Evolutionary conservation across 2,888 invertebrate genomes (phyloP).

Genomic region (Sarcophaga rosellei): DNA sequence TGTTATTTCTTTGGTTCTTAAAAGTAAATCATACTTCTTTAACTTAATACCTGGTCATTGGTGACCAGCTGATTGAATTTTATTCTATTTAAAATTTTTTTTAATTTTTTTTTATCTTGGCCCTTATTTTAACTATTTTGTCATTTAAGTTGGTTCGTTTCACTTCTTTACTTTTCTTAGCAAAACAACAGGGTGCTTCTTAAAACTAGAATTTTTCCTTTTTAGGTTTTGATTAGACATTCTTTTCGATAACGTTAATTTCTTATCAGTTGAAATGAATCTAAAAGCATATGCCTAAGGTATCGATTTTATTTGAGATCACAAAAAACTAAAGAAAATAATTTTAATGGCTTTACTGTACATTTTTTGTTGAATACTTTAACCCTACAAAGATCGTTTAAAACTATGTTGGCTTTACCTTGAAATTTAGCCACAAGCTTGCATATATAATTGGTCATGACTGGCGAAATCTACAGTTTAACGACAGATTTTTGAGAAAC

Average conservation of each 20-base stretch:
- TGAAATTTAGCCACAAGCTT: too few relatives aligned
- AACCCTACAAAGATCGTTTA: too few relatives aligned
- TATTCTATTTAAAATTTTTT: neutral
- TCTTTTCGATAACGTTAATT: constrained; percentile 42
- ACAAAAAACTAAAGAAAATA: neutral
- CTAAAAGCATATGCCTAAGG: constrained; percentile 48
- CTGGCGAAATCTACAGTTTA: too few relatives aligned
- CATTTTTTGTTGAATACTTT: too few relatives aligned
- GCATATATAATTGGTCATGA: too few relatives aligned
- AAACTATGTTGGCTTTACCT: too few relatives aligned
- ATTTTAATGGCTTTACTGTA: too few relatives aligned
- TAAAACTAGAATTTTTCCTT: constrained; percentile 74
- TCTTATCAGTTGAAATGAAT: constrained; percentile 57
- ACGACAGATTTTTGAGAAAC: too few relatives aligned
- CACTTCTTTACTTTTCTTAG: constrained; percentile 26
- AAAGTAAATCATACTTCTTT: constrained; percentile 9
- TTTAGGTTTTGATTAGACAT: constrained; percentile 54
- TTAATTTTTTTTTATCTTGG: constrained; percentile 7
- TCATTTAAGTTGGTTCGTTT: constrained; percentile 26
- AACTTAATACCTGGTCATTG: constrained; percentile 23
- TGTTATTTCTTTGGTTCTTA: neutral
- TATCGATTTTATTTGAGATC: constrained; percentile 6
- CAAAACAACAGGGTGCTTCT: constrained; percentile 70
- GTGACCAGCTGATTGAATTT: constrained; percentile 36
- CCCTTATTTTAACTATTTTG: constrained; percentile 38